Base-by-base conservation (phyloP, 2,888 invertebrate species). In the Celastrina argiolus region DNA sequence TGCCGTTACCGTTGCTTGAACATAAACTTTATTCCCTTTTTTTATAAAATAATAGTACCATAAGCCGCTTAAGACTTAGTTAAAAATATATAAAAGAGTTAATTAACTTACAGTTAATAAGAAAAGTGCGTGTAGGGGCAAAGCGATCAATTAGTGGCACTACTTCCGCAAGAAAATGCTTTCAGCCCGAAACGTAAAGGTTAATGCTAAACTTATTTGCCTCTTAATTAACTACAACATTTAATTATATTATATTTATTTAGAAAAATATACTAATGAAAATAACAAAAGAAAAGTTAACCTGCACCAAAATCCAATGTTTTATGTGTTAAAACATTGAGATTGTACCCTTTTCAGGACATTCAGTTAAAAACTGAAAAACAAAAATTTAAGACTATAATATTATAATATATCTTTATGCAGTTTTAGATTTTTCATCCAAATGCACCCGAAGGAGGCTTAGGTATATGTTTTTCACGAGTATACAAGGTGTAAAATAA, bases 51-150 rank as follows among this genome's bases (percentile, higher is more conserved):
- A 45, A 45, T 18, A n/a, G n/a, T 45, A 18, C 18, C 18, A 2
- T 45, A 45, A 2, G 10, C 8, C n/a, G 3, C 16, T 16, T 45
- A 45, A 18, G 2, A 7, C 18, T 10, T 18, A 16, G 51, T 22
- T 22, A 22, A 26, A 22, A 51, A 22, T 51, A 51, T 26, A 51
- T 51, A 51, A 26, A n/a, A 26, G 51, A 51, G 51, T 51, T 51
- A 51, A 51, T 51, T 51, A 51, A 51, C 22, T 51, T 51, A 51
- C 12, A 51, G 51, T 26, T 51, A 51, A 51, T 51, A 51, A 51
- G 26, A 51, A 51, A 51, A 51, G 51, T 51, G 51, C 51, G 51
- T 51, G 51, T 16, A 4, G 26, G 26, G 51, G 51, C 51, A 51
- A 51, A 26, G 18, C 45, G 45, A 45, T 45, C 51, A 26, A 51